Base-by-base conservation (phyloP, 2,888 invertebrate genomes). In the Lacanobia oleracea region DNA sequence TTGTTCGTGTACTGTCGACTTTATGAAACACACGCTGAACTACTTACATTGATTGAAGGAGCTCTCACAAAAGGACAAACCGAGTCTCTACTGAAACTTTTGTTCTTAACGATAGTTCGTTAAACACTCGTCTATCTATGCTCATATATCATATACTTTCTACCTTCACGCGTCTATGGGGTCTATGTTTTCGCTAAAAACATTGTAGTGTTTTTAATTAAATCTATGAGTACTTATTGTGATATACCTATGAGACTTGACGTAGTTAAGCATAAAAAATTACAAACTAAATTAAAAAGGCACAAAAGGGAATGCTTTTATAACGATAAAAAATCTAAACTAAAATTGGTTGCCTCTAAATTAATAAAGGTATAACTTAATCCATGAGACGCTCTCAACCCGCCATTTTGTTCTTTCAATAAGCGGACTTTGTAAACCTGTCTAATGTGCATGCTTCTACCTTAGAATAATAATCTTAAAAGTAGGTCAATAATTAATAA, bases 291-390 rank as follows among this genome's bases (percentile, higher is more conserved):
- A 16, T 56, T 12, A 72, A 56, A 72, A 86, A 84, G 86, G 85
- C 86, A 86, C 85, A 54, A 66, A 75, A 68, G 66, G 83, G 82
- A n/a, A 85, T 83, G 83, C 87, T 61, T 75, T 57, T 10, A 51
- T 27, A 71, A 67, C 37, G 1, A 48, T 48, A 40, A 75, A 71
- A 62, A 48, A 65, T 1, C n/a, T 63, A 45, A 73, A 71, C 48
- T 67, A 68, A 76, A 60, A 53, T 10, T 18, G 0, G 23, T 33
- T 64, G n/a, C 33, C 16, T 50, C 27, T n/a, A 65, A 50, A 53
- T 56, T 56, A 65, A 54, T 48, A 23, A 66, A 43, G 1, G 10
- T 12, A 48, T 14, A 53, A 45, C 6, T 37, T 27, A 60, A 43
- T 16, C 9, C 40, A 43, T 43, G 8, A 33, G 6, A 27, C 8